A percentile compares a stretch with the other conserved stretches of the same genome.
Evolutionary conservation across 2,113 vertebrate genomes (phyloP).

Genomic region (Ceyx cyanopectus): DNA sequence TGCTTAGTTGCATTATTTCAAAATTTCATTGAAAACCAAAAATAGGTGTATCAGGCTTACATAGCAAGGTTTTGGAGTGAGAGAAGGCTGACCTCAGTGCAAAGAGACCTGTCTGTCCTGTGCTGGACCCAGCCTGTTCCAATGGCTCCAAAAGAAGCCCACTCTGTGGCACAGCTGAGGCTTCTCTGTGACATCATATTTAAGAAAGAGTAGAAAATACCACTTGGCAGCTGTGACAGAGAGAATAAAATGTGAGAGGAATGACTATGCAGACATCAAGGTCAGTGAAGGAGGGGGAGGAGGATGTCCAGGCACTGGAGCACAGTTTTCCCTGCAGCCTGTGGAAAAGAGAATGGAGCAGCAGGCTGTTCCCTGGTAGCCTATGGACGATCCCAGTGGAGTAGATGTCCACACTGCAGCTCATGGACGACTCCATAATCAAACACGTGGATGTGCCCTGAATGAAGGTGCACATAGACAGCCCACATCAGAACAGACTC

Average conservation of each 20-base stretch:
- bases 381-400: background rate
- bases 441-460: background rate
- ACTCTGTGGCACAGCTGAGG: background rate
- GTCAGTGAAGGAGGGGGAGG: fast-evolving
- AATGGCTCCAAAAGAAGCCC: background rate
- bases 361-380: background rate
- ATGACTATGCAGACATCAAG: background rate
- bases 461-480: background rate
- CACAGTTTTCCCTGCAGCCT: background rate
- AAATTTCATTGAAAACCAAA: background rate
- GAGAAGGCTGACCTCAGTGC: background rate
- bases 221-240: background rate
- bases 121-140: background rate
- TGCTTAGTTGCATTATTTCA: background rate
- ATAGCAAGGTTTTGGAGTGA: fast-evolving
- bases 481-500: background rate
- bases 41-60: fast-evolving
- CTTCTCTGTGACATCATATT: background rate
- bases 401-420: background rate
- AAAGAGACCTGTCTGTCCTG: fast-evolving
- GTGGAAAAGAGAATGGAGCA: background rate
- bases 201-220: background rate
- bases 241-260: background rate
- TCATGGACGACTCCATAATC: fast-evolving
- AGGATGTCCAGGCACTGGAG: fast-evolving